A percentile compares a stretch with the other conserved stretches of the same genome.
phyloP scores from a whole-genome alignment of 2,797 vertebrate genomes.

The Enteromius unitaeniatus region DNA sequence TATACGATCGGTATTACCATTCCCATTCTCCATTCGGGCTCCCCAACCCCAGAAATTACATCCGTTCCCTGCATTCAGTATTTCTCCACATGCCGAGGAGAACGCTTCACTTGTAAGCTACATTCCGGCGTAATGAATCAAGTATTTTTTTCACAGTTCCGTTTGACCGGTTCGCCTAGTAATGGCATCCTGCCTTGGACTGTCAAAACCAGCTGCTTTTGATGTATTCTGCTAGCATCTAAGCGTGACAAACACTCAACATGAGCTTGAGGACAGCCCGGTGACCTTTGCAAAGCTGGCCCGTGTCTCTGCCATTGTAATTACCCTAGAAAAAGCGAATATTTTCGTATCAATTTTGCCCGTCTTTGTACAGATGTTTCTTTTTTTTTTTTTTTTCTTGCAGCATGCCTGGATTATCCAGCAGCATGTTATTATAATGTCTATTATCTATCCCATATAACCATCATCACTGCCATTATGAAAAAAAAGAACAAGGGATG shows the following conservation, averaged over 20 bases:
- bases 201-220: slow-evolving; percentile 40
- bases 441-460: slow-evolving; percentile 41
- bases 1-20: not conserved
- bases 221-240: slow-evolving; percentile 38
- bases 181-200: slow-evolving; percentile 31
- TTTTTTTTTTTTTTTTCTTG: not conserved
- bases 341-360: slow-evolving; percentile 43
- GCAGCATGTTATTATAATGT: slow-evolving; percentile 38
- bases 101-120: slow-evolving; percentile 8
- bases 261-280: slow-evolving; percentile 26
- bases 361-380: slow-evolving; percentile 13
- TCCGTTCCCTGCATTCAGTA: not conserved
- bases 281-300: slow-evolving; percentile 46
- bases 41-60: slow-evolving; percentile 7
- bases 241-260: slow-evolving; percentile 37
- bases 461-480: slow-evolving; percentile 39
- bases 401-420: slow-evolving; percentile 37
- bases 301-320: slow-evolving; percentile 27
- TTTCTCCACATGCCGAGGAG: not conserved
- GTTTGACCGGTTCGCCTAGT: slow-evolving; percentile 23
- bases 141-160: slow-evolving; percentile 34
- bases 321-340: slow-evolving; percentile 42
- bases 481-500: slow-evolving; percentile 1
- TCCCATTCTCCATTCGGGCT: not conserved
- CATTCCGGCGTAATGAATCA: slow-evolving; percentile 29